phyloP scores from a whole-genome alignment of 2,888 invertebrate genomes.

The Noctua pronuba region DNA sequence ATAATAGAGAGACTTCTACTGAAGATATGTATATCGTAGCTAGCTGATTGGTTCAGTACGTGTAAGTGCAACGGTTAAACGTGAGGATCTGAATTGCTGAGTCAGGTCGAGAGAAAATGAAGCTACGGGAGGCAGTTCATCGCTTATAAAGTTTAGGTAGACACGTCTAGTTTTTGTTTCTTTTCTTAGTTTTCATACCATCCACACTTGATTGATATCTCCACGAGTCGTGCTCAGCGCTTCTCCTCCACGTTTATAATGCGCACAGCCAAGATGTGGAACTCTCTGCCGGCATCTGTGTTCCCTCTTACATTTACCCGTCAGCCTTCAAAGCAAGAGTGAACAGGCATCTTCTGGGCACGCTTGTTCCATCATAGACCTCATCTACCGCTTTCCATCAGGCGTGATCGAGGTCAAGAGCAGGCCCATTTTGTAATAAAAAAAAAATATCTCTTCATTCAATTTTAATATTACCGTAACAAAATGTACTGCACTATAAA shows the following conservation, averaged over 20 bases:
- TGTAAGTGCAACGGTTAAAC: neutral
- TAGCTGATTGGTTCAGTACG: slow-evolving; percentile 9
- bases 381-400: too few species aligned
- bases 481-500: neutral
- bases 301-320: too few species aligned
- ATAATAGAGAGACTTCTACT: slow-evolving; percentile 4
- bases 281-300: too few species aligned
- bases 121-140: neutral
- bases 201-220: too few species aligned
- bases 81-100: neutral
- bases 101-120: neutral
- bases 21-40: neutral
- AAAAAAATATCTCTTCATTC: neutral
- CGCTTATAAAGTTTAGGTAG: neutral
- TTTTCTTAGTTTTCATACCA: neutral
- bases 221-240: too few species aligned
- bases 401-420: too few species aligned
- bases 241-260: too few species aligned
- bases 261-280: too few species aligned
- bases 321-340: too few species aligned
- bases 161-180: neutral
- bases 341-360: too few species aligned
- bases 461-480: neutral
- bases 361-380: too few species aligned
- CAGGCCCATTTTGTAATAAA: too few species aligned